phyloP scores from a whole-genome alignment of 2,888 invertebrate species.

The Thysanoteuthis rhombus region DNA sequence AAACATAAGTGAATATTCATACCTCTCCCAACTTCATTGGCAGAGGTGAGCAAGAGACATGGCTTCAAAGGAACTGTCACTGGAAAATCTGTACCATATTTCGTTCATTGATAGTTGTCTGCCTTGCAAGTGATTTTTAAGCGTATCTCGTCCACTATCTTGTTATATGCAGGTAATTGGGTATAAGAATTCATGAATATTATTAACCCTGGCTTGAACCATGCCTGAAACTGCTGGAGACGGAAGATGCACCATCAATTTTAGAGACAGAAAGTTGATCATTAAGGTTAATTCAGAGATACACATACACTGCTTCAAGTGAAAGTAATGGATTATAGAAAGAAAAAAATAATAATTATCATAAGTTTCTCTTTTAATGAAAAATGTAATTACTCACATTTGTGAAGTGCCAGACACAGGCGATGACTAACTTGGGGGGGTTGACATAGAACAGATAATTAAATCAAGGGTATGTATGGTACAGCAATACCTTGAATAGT shows the following conservation, averaged over 20 bases:
- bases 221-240: background rate
- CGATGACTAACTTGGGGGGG: too few species aligned
- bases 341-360: background rate
- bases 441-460: too few species aligned
- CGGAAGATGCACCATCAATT: background rate
- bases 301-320: background rate
- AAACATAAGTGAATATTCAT: too few species aligned
- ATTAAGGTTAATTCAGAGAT: background rate
- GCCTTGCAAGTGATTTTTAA: background rate
- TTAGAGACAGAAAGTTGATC: background rate
- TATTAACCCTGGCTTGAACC: background rate
- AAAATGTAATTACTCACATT: background rate
- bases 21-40: too few species aligned
- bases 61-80: too few species aligned
- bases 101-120: background rate
- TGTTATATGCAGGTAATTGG: background rate
- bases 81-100: too few species aligned
- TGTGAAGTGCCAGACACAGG: too few species aligned
- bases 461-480: too few species aligned
- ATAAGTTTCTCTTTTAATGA: background rate
- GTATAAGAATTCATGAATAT: background rate
- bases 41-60: too few species aligned
- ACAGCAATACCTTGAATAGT: too few species aligned
- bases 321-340: background rate
- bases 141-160: background rate